Percentiles rank a stretch among this genome's conserved stretches.
These are phyloP conservation scores for Amiota mariae DNA, from an alignment of 2,888 invertebrate genomes.

Conservation along the genomic window DNA sequence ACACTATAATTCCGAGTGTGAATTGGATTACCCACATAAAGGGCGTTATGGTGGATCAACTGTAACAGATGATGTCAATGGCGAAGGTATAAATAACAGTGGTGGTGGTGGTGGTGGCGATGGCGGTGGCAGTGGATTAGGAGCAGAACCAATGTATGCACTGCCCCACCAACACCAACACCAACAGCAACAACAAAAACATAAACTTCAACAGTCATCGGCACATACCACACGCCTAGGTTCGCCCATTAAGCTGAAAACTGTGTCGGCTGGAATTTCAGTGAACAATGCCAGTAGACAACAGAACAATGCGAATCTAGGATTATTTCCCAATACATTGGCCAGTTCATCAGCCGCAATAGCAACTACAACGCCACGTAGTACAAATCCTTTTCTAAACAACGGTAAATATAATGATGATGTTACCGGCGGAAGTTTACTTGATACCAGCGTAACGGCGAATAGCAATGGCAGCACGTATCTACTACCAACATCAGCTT, in stretches of 20 bases:
- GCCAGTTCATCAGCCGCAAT: slow-evolving; percentile 50
- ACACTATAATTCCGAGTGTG: slow-evolving; percentile 83
- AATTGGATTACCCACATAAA: slow-evolving; percentile 69
- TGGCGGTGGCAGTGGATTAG: slow-evolving; percentile 53
- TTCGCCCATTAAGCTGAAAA: slow-evolving; percentile 63
- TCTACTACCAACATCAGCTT: slow-evolving; percentile 58
- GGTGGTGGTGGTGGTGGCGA: too few relatives aligned
- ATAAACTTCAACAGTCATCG: slow-evolving; percentile 52
- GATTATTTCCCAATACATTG: slow-evolving; percentile 51
- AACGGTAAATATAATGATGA: slow-evolving; percentile 64
- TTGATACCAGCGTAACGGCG: slow-evolving; percentile 42
- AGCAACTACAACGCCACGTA: slow-evolving; percentile 54
- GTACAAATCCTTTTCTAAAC: slow-evolving; percentile 71
- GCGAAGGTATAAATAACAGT: background rate
- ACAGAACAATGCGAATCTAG: slow-evolving; percentile 56
- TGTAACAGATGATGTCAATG: background rate
- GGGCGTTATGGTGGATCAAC: slow-evolving; percentile 42
- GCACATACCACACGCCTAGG: slow-evolving; percentile 46
- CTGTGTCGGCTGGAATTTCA: slow-evolving; percentile 43
- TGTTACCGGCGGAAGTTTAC: slow-evolving; percentile 42
- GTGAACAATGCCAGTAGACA: slow-evolving; percentile 53
- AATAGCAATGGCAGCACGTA: slow-evolving; percentile 57
- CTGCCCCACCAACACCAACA: background rate
- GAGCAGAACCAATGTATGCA: background rate
- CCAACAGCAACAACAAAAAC: slow-evolving; percentile 36